Base-by-base conservation (phyloP, 1,140 invertebrate genomes). In the Drosophila pruinosa region DNA sequence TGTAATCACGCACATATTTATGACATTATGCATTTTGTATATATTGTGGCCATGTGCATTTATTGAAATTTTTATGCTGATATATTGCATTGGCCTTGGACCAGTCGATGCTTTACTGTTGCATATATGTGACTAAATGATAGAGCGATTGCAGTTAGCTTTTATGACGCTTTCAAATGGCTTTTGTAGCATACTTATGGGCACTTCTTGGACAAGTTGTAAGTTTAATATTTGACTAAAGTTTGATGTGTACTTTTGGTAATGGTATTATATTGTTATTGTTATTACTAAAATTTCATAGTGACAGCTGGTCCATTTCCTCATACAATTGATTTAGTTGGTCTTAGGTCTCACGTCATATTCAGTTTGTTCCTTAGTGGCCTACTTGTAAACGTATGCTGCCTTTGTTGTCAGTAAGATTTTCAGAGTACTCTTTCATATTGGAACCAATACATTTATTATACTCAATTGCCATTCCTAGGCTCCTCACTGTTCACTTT, bases 1-100 rank as follows among this genome's bases (percentile, higher is more conserved):
- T 72, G 57, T 54, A 47, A 24, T 1, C 21, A 10, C 19, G 26
- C 12, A 39, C 21, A 14, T 52, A 39, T 67, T 70, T 50, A 74
- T 73, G 67, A 48, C 56, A 62, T 34, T 59, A 17, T 56, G 34
- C 22, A 50, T 50, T 26, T 61, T 58, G 52, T 63, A 45, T 70
- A 19, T 39, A 41, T 17, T 61, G 21, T 50, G 24, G n/a, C 3
- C 21, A 64, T 61, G 12, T 17, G 26, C 59, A 28, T 8, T 12
- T 38, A 38, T 21, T 10, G 28, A 3, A 34, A 7, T 19, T 48
- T 28, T 17, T 8, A 17, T 17, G 7, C n/a, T 26, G 12, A 19
- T 50, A 39, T 47, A 62, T 39, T 39, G 21, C 45, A 50, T 19
- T 48, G 24, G 43, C 7, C 12, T 36, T 36, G 28, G 4, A 8